Base-by-base conservation (phyloP, 2,888 invertebrate genomes). In the Nomada fabriciana region DNA sequence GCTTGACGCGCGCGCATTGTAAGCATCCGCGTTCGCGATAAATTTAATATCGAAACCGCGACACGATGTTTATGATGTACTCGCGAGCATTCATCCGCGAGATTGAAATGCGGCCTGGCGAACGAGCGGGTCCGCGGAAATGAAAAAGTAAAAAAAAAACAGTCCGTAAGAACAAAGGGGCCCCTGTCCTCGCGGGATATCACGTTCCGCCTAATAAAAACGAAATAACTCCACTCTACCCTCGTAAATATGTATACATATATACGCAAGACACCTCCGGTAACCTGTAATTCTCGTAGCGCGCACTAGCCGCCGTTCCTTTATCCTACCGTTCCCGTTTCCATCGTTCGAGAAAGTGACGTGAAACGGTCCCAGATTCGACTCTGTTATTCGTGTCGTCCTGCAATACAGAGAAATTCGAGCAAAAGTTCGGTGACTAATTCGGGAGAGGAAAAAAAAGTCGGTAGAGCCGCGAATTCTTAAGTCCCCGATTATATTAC, bases 11-110 rank as follows among this genome's bases (percentile, higher is more conserved):
- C 75, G 73, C n/a, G 42, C 36, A 86, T 83, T 82, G 83, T 82
- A 75, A 82, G 74, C 70, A n/a, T 20, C 73, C 23, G 50, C 70
- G 69, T 25, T 71, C 63, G 74, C 74, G 80, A 84, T 86, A 84
- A 84, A 86, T 84, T 82, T 86, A 84, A 86, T 86, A 86, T 86
- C 76, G 83, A 86, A 86, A 86, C 84, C 74, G 79, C 82, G 65
- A 81, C 64, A 76, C 63, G 74, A 74, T 83, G 82, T 82, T 83
- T 82, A 82, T 82, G 82, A 82, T 68, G 74, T 64, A 68, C 63
- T 43, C 70, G 71, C 72, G 68, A 60, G 65, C 78, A 74, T 83
- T 78, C 77, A 82, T 68, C 67, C 74, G 57, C 50, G 68, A 70
- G 76, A 80, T 82, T 80, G 80, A 80, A 82, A 82, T 82, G 75